Evolutionary conservation across 2,797 vertebrate species (phyloP).

Genomic region (Gallirallus australis): DNA sequence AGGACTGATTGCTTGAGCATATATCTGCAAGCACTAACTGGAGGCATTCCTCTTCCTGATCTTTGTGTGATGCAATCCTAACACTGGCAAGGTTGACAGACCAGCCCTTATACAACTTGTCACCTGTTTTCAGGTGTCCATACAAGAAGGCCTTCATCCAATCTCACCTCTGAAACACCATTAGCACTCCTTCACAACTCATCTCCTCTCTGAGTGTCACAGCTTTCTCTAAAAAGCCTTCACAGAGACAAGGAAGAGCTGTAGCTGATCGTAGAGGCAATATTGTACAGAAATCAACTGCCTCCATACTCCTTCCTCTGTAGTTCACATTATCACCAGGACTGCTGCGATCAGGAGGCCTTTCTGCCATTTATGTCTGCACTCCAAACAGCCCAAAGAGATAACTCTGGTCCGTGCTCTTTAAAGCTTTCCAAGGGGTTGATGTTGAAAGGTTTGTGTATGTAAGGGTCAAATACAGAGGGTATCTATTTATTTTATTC

Average conservation of each 20-base stretch:
- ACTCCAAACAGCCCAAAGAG: neutral
- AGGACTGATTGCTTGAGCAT: neutral
- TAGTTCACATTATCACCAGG: neutral
- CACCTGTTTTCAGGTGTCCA: neutral
- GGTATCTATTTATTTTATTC: neutral
- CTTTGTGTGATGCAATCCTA: neutral
- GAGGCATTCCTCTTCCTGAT: neutral
- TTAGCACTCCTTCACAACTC: neutral
- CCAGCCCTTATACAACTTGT: neutral
- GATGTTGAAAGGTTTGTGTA: neutral
- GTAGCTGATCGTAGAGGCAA: neutral
- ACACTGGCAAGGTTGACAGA: neutral
- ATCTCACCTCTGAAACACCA: neutral
- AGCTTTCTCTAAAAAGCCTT: neutral
- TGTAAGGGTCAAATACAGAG: neutral
- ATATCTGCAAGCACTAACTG: neutral
- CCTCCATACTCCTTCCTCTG: neutral
- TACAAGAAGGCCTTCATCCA: neutral
- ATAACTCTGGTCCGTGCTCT: neutral
- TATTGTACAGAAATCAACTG: neutral
- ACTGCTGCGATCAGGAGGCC: neutral
- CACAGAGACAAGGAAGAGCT: neutral
- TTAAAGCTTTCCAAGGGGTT: neutral
- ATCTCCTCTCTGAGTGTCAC: fast-evolving
- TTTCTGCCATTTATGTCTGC: neutral